Base-by-base conservation (phyloP, 2,888 invertebrate genomes). In the Dolichomitus sp. region DNA sequence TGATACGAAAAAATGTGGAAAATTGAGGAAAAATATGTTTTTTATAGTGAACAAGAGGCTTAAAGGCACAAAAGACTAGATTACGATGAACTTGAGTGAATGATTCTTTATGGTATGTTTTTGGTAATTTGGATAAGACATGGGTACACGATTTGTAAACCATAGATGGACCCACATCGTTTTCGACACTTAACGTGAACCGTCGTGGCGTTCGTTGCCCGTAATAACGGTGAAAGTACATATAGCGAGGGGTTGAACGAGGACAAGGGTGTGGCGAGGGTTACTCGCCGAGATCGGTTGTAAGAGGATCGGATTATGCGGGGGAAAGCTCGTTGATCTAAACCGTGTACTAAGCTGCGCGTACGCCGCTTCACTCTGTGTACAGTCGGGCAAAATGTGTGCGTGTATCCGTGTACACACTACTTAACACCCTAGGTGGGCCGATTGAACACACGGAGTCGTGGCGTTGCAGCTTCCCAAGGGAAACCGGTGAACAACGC, bases 281-380 rank as follows among this genome's bases (percentile, higher is more conserved):
- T 77, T 80, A 80, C 80, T 80, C 42, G 69, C 80, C 76, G 80
- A 83, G 80, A 83, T 83, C 83, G 80, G 80, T 83, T 83, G 83
- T 83, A 83, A 83, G 83, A 83, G 83, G 83, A 83, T 83, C 69
- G 65, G 83, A 83, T 83, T 83, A 80, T 80, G 69, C 61, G 61
- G 72, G 50, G 12, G 45, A 45, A 45, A 79, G 63, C 80, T 80
- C 77, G 83, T 83, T 80, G 80, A 77, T 80, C 83, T 80, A 77
- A 83, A 76, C 83, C 83, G 69, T 83, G 80, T 80, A 83, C 77
- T 48, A 65, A 77, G 63, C 80, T 80, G 80, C 83, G 72, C 66
- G 72, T 72, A 61, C 57, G 69, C 54, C 73, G 33, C 63, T 73
- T 52, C 63, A 40, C 69, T 77, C 17, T 27, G 73, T 83, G 73